Evolutionary conservation across 2,797 vertebrate genomes (phyloP), one percentile per base, ranked within the genome.

Genomic region (Geotria australis): DNA sequence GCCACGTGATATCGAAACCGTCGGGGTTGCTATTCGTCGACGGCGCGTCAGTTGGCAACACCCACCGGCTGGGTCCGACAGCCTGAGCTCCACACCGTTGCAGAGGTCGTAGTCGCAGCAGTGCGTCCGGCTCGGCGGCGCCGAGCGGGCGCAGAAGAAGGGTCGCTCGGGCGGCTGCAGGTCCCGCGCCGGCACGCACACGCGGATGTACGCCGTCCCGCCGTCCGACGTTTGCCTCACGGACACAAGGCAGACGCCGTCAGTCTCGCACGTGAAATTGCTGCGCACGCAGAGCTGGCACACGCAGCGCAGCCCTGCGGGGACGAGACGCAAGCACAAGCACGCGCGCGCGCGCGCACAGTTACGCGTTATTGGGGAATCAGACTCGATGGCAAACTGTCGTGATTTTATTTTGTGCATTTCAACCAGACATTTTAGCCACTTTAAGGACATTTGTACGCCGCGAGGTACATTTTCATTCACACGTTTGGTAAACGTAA

Each of bases 61-160:
- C 24, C 24, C 24, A 38, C 24, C 24, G 24, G 24, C 24, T 5
- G 24, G 6, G 24, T 38, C 24, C 3, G 89, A 83, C 64, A 80
- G 77, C 66, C 79, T 73, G 56, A 88, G 70, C 67, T 85, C 78
- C 10, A 91, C 77, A 66, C 77, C 86, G 74, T 98, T 98, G 77
- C 89, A 98, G 69, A 80, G 91, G 73, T 98, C 86, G 0, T 70
- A 72, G 63, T 88, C 85, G 77, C 91, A 98, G 78, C 91, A 96
- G 68, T 86, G 81, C 2, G 81, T 94, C 9, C 15, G 53, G 8
- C 12, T 53, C 58, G 81, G 72, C 53, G 88, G 81, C 65, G 89
- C 79, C 0, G 85, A 81, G 7, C 85, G 84, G 68, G 84, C 74
- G 57, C 91, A 98, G 62, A 79, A 93, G 72, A 98, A 86, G 48